Evolutionary conservation across 2,797 vertebrate genomes (phyloP), one percentile per base, ranked within the genome.

Genomic region (Iguana delicatissima): DNA sequence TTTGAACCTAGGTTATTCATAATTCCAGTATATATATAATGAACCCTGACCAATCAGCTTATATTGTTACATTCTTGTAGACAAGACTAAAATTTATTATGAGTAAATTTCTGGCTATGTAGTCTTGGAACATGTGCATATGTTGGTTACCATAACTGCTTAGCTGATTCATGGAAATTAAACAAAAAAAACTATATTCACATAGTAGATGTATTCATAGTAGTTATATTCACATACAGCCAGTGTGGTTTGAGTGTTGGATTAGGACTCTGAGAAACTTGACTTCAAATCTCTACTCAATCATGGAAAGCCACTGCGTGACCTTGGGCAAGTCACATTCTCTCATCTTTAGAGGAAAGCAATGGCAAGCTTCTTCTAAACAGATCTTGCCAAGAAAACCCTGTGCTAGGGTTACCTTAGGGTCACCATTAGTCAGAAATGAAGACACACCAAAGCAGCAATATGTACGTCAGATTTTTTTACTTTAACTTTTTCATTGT

Each of bases 51-150:
- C 64, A 42, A 89, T 67, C 73, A 84, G 46, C 38, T 84, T 32
- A 84, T 67, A 76, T 83, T n/a, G 42, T 26, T n/a, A 46, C 42
- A 84, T 50, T 89, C 73, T 57, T 67, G 55, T 83, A 83, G 57
- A 82, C 72, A 74, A 82, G 74, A n/a, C 38, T 32, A 12, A 57
- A 35, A 89, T 89, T 38, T 35, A n/a, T 84, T 62, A 81, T 46
- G 67, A 69, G 26, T 32, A 69, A 12, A 69, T 69, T 69, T 69
- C 26, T 69, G 67, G 10, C 52, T 74, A 13, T 57, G 12, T n/a
- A 35, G 26, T 85, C 50, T 85, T 85, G 50, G 50, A 79, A 20
- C 29, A 76, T 57, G 24, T 50, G 24, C 24, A 76, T 24, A 59
- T 77, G 22, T 42, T 73, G 24, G 1, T 59, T 74, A n/a, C 50